Evolutionary conservation across 2,113 vertebrate genomes (phyloP).

Genomic region (Emydura subglobosa): DNA sequence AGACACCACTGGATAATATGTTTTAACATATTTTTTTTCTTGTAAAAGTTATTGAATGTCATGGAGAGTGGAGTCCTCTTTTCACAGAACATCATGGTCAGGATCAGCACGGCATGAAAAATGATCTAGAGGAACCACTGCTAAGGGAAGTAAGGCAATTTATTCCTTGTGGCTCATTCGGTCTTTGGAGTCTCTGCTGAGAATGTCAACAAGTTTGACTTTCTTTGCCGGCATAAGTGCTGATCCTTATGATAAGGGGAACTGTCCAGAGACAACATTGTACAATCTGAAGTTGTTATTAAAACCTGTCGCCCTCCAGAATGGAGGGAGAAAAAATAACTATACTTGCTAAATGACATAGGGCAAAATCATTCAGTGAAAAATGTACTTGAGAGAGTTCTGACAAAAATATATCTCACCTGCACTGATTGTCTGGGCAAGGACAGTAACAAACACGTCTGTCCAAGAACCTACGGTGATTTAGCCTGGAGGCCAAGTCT

Average conservation of each 20-base stretch:
- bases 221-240: slow-evolving; percentile 11
- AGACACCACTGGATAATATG: slow-evolving; percentile 41
- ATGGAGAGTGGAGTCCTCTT: slow-evolving; percentile 68
- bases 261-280: slow-evolving; percentile 55
- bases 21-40: slow-evolving; percentile 61
- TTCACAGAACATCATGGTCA: slow-evolving; percentile 16
- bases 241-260: not conserved
- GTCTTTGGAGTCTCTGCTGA: slow-evolving; percentile 47
- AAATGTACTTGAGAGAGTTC: slow-evolving; percentile 52
- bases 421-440: slow-evolving; percentile 39
- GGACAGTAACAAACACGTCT: not conserved
- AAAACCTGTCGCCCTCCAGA: slow-evolving; percentile 66
- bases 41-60: slow-evolving; percentile 61
- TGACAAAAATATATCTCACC: slow-evolving; percentile 60
- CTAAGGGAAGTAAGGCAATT: slow-evolving; percentile 44
- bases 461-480: not conserved
- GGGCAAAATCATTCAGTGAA: slow-evolving; percentile 64
- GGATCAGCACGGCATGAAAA: not conserved
- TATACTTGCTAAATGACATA: slow-evolving; percentile 66
- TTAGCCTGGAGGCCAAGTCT: not conserved
- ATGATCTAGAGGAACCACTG: slow-evolving; percentile 31
- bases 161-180: slow-evolving; percentile 7
- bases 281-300: slow-evolving; percentile 69
- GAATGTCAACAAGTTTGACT: slow-evolving; percentile 33
- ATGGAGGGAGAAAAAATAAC: slow-evolving; percentile 28